Conservation (phyloP, 2,888 invertebrate genomes). For the Sinhomidia bicolor region DNA sequence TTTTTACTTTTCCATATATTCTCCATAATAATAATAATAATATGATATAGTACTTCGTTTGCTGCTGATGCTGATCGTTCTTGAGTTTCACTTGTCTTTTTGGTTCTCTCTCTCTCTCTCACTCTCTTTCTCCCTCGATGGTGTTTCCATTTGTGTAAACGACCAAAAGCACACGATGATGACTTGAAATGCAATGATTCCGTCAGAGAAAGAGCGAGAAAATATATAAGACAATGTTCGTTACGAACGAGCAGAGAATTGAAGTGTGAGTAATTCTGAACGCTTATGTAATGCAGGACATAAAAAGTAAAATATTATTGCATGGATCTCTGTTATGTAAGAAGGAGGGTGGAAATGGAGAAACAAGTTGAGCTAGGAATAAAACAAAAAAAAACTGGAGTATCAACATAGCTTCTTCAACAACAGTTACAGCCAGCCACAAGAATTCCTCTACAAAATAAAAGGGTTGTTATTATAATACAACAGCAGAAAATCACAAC, state of each 20-base stretch:
- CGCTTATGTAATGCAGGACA: slow-evolving; percentile 24
- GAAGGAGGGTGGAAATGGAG: too few relatives aligned
- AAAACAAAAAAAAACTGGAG: slow-evolving; percentile 28
- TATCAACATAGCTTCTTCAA: background rate
- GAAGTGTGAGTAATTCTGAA: slow-evolving; percentile 24
- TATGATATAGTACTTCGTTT: slow-evolving; percentile 24
- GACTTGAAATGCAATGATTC: slow-evolving; percentile 46
- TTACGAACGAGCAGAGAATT: slow-evolving; percentile 19
- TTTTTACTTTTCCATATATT: background rate
- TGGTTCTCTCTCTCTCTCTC: background rate
- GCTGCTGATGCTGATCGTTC: background rate
- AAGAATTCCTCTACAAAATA: too few relatives aligned
- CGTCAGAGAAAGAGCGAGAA: background rate
- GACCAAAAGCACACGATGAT: slow-evolving; percentile 44
- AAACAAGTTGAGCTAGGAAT: background rate
- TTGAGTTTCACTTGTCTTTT: slow-evolving; percentile 21
- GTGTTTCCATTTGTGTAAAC: slow-evolving; percentile 33
- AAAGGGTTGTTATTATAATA: slow-evolving; percentile 16
- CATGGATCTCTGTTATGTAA: slow-evolving; percentile 11
- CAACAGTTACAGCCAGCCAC: slow-evolving; percentile 12
- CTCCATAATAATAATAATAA: background rate
- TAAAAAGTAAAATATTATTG: slow-evolving; percentile 36
- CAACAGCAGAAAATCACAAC: slow-evolving; percentile 32
- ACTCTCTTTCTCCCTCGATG: background rate
- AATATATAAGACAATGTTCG: background rate